Base-by-base conservation (phyloP, 2,888 invertebrate species). In the Erannis defoliaria region DNA sequence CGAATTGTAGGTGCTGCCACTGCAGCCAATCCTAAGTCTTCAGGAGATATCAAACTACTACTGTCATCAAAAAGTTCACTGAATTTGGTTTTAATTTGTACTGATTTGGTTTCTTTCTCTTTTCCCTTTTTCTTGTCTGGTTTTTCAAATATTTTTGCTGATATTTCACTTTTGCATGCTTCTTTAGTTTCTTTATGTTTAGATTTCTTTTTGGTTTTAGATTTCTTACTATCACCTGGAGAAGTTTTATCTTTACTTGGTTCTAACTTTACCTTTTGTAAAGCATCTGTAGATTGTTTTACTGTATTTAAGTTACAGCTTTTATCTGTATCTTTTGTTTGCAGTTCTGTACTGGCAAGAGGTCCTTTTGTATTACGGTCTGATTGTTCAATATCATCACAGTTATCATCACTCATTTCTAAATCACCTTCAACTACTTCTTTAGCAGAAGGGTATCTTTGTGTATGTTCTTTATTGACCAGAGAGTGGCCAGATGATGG, bases 31-130 rank as follows among this genome's bases (percentile, higher is more conserved):
- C 88, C 89, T 67, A 93, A 80, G 72, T 93, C 92, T 70, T 89
- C 90, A 8, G 89, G 91, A 29, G 85, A 88, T 71, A 93, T 89
- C 64, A 93, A 76, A 80, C 92, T 92, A 60, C 74, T 85, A 68
- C 85, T 89, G 35, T 93, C 92, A 35, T 90, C 92, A 76, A 91
- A 92, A 5, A 91, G 72, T 59, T 90, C 91, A 58, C 71, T 75
- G 62, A 91, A 88, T 70, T 86, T 90, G 23, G 72, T 73, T 56
- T 80, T 77, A 14, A 70, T 75, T 54, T 75, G 69, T 57, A 75
- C 78, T 37, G 63, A 40, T 63, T 64, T 69, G 8, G 8, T 43
- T 63, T 53, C 55, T 21, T 58, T 62, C 16, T n/a, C 42, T 43
- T 56, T 59, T 45, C 42, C 50, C 14, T 64, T 68, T 43, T 53